Conservation (phyloP, 2,113 vertebrate genomes). For the Suncus etruscus region DNA sequence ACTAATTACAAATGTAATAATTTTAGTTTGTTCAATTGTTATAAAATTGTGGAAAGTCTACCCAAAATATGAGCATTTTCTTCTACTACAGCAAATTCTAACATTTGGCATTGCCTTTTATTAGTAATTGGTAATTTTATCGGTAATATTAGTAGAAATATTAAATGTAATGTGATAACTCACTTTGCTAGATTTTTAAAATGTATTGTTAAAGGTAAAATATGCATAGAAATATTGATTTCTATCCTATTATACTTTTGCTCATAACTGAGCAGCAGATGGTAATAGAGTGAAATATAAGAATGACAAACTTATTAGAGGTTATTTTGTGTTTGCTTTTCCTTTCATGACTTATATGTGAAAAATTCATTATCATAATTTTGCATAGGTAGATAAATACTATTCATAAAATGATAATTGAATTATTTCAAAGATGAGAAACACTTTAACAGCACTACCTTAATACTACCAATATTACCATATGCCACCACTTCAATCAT, state of each 20-base stretch:
- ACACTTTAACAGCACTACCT: neutral
- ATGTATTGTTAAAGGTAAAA: neutral
- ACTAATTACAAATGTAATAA: neutral
- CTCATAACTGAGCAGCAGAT: neutral
- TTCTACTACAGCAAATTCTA: neutral
- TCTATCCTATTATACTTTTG: neutral
- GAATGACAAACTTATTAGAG: neutral
- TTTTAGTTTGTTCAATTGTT: neutral
- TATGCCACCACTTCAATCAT: neutral
- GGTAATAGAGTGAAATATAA: neutral
- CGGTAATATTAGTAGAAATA: neutral
- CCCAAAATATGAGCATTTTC: neutral
- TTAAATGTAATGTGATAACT: neutral
- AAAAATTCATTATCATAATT: fast-evolving
- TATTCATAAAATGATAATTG: neutral
- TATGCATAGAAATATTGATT: neutral
- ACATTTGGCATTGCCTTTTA: constrained; percentile 23
- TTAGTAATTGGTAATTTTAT: neutral
- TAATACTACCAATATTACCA: neutral
- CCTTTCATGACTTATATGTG: neutral
- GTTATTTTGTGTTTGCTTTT: neutral
- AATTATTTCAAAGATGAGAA: neutral
- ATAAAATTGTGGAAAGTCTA: neutral
- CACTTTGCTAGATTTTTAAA: constrained; percentile 18
- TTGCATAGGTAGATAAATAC: neutral